Conservation (phyloP, 2,888 invertebrate genomes). For the Drosophila pegasa region DNA sequence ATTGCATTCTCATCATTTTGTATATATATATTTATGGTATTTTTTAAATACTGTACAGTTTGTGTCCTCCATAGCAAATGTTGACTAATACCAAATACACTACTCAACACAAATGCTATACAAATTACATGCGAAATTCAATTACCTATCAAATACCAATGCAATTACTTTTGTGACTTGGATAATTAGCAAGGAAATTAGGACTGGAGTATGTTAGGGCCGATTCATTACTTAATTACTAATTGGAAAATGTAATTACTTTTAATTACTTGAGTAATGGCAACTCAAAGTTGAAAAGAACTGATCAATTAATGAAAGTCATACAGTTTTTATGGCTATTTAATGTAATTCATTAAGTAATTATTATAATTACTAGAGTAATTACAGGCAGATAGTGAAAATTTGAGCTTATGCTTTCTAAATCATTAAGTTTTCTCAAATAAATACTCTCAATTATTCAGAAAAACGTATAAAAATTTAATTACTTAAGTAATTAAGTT, state of each 20-base stretch:
- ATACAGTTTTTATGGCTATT: no score
- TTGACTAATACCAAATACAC: slow-evolving; percentile 36
- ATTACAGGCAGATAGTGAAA: no score
- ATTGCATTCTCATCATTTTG: slow-evolving; percentile 72
- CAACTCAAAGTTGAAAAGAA: no score
- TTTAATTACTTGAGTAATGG: no score
- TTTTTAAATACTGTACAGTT: slow-evolving; percentile 24
- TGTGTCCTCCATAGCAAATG: slow-evolving; percentile 15
- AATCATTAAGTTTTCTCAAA: no score
- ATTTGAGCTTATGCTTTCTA: no score
- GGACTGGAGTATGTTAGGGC: not conserved
- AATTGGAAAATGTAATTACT: not conserved
- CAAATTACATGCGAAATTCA: not conserved
- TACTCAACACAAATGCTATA: slow-evolving; percentile 2
- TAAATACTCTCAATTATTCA: no score
- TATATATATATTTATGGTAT: slow-evolving; percentile 7
- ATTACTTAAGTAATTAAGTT: not conserved
- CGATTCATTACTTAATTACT: not conserved
- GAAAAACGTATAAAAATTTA: not conserved
- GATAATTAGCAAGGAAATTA: not conserved
- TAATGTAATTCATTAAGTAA: no score
- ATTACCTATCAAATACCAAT: slow-evolving; percentile 28
- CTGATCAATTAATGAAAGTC: no score
- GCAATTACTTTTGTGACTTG: slow-evolving; percentile 5
- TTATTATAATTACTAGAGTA: no score